Conservation (phyloP, 1,140 invertebrate species). For the Drosophila nigrodunni region DNA sequence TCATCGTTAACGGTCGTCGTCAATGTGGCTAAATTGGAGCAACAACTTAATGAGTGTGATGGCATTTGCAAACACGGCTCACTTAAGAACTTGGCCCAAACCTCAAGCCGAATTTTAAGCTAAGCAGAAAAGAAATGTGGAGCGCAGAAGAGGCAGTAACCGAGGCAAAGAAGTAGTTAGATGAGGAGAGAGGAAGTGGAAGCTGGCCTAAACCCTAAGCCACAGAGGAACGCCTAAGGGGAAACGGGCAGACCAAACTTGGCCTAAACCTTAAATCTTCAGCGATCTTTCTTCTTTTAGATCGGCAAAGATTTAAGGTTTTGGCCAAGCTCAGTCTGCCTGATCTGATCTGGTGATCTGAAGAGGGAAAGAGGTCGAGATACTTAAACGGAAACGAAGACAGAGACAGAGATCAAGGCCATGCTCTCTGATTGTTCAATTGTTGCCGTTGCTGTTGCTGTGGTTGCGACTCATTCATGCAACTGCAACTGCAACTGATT, state of each 20-base stretch:
- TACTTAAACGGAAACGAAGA: not conserved
- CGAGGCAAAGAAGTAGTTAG: too few relatives aligned
- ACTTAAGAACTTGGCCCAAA: conserved; percentile 1
- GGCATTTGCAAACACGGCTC: conserved; percentile 30
- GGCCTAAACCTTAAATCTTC: too few relatives aligned
- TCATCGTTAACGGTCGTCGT: conserved; percentile 52
- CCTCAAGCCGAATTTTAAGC: not conserved
- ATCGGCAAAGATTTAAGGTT: too few relatives aligned
- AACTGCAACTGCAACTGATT: conserved; percentile 29
- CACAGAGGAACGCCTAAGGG: not conserved
- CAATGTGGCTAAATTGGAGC: conserved; percentile 75
- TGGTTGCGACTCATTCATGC: conserved; percentile 37
- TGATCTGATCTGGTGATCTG: too few relatives aligned
- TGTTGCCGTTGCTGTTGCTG: conserved; percentile 2
- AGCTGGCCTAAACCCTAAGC: too few relatives aligned
- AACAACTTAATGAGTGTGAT: conserved; percentile 31
- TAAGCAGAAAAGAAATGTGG: too few relatives aligned
- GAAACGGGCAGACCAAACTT: too few relatives aligned
- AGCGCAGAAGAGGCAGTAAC: too few relatives aligned
- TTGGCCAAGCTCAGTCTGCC: too few relatives aligned
- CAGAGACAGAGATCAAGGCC: conserved; percentile 30
- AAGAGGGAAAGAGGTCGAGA: too few relatives aligned
- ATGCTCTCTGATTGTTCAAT: conserved; percentile 23
- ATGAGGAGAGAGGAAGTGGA: too few relatives aligned
- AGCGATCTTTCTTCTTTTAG: too few relatives aligned